Base-by-base conservation (phyloP, 2,113 vertebrate species). In the Rutilus rutilus region DNA sequence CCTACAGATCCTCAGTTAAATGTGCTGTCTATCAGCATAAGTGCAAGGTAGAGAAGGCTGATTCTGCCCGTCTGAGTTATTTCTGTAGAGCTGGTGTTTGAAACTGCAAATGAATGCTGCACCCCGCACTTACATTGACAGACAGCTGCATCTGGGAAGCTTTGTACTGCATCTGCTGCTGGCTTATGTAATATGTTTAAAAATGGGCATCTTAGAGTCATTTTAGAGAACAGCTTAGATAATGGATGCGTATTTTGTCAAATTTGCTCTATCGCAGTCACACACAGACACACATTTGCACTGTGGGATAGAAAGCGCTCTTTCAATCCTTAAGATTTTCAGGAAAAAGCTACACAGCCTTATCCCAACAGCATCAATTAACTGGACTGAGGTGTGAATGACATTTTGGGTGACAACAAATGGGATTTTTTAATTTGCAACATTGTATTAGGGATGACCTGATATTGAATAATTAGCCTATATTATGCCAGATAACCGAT, bases 181-280 rank as follows among this genome's bases (percentile, higher is more conserved):
- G 59, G 75, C 78, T 94, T 92, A 90, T 91, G 90, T 89, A 93
- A 93, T 67, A 83, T 88, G 69, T 88, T 92, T 90, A 83, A 74
- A 74, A 89, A 79, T 47, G 54, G 87, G 89, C 42, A 79, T 86
- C 85, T 83, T 83, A 87, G 86, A 87, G 39, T 27, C 30, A 80
- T 67, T 89, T 84, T 74, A 23, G 47, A 76, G 36, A 84, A 74
- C 77, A 74, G 84, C 74, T 90, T 80, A 74, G 85, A 59, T 82
- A 79, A 12, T 86, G 76, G 60, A 71, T 86, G 82, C 71, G 86
- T 88, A 85, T 57, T 65, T 78, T 88, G 50, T 80, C 17, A 39
- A 85, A 52, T 76, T 73, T 42, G 15, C 87, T 78, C 85, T 86
- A 67, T 42, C 10, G 0, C 62, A 50, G 59, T 47, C 82, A 90